These are phyloP conservation scores for Craterocephalus amniculus DNA, from an alignment of 2,797 vertebrate genomes.

Conservation along the genomic window DNA sequence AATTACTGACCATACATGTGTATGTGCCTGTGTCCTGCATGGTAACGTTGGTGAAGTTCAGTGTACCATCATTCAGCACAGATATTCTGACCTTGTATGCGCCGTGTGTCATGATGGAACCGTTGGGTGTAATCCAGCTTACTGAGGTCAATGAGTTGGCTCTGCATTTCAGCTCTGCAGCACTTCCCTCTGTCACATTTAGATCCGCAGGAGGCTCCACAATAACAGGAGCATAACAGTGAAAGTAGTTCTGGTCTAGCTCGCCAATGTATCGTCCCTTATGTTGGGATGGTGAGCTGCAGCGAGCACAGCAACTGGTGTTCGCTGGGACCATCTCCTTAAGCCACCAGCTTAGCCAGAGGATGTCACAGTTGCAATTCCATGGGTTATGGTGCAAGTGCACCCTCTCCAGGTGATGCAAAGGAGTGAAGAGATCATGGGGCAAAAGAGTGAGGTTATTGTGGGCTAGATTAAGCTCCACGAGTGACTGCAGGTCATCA, in stretches of 20 bases:
- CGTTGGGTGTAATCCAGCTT: slow-evolving; percentile 99
- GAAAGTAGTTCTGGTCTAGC: slow-evolving; percentile 98
- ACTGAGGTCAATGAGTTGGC: slow-evolving; percentile 96
- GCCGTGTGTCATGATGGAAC: slow-evolving; percentile 98
- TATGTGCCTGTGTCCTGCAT: slow-evolving; percentile 98
- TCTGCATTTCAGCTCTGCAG: slow-evolving; percentile 96
- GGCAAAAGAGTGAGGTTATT: slow-evolving; percentile 98
- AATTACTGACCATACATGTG: slow-evolving; percentile 99
- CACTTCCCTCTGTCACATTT: slow-evolving; percentile 98
- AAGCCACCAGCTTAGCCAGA: slow-evolving; percentile 99
- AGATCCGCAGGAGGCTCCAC: slow-evolving; percentile 97
- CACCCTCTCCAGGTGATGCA: slow-evolving; percentile 95
- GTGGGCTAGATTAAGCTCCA: slow-evolving; percentile 98
- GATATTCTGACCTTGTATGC: slow-evolving; percentile 97
- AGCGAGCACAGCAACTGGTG: slow-evolving; percentile 97
- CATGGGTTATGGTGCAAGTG: slow-evolving; percentile 99
- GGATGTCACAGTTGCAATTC: slow-evolving; percentile 99
- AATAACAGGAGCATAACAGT: slow-evolving; percentile 98
- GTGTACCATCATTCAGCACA: slow-evolving; percentile 96
- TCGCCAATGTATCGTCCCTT: slow-evolving; percentile 98
- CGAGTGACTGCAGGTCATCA: slow-evolving; percentile 97
- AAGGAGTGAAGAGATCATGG: slow-evolving; percentile 98
- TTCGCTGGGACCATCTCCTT: slow-evolving; percentile 99
- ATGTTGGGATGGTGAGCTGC: slow-evolving; percentile 91
- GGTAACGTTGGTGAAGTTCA: slow-evolving; percentile 99